Evolutionary conservation across 2,113 vertebrate genomes (phyloP), one percentile per base, ranked within the genome.

Genomic region (Mionectes macconnelli): DNA sequence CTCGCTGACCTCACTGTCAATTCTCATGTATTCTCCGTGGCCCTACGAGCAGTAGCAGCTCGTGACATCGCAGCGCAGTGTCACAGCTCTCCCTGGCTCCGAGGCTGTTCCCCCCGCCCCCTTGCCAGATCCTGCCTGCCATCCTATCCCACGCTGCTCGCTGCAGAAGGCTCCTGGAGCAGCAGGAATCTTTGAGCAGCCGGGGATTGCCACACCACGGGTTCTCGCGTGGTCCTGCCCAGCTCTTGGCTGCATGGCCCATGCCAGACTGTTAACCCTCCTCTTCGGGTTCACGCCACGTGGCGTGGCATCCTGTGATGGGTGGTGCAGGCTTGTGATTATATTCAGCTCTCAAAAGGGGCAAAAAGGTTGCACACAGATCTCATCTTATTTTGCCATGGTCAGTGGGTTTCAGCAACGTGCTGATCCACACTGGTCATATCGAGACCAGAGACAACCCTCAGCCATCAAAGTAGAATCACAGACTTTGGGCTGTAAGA

Each of bases 1-100:
- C 95, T 93, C 80, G 40, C 86, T 97, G 96, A 96, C 96, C 95
- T 95, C 86, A 6, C 95, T 97, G 96, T 97, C 96, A 97, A 2
- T 52, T 95, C 94, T 93, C 89, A 95, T 96, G 94, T 93, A 92
- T 87, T 87, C 93, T 92, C 89, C 55, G 12, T 1, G 2, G 86
- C 87, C 91, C 89, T 84, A 90, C 0, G 3, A 95, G 96, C 79
- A 69, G 90, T 33, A 93, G 92, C 92, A 89, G 88, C 83, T 91
- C 22, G 2, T 91, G 95, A 84, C 93, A 89, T 68, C 37, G 89
- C 76, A 88, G 79, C 0, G 0, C 14, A 12, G 64, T 56, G 89
- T 74, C 94, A 89, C 91, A 59, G 80, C 63, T 73, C 49, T 10
- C 44, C 27, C 22, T 1, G 22, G 57, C 69, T 77, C 49, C 49